Evolutionary conservation across 64 coral and sea anemone species (phyloP).

Genomic region (Pocillopora verrucosa): DNA sequence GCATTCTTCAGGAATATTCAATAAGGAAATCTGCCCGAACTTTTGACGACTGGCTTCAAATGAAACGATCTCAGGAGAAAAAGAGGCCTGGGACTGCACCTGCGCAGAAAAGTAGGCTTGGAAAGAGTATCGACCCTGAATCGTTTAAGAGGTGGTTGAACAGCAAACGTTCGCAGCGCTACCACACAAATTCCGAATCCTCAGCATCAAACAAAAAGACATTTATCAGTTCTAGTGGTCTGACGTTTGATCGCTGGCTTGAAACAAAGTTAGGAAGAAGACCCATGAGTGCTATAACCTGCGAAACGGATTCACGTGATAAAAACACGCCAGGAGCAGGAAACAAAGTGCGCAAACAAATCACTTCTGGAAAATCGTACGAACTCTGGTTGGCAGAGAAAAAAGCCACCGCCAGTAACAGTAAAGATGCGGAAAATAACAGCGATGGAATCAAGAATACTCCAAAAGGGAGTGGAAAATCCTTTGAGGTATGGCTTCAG

Average conservation of each 20-base stretch:
- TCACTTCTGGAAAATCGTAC: constrained; percentile 70
- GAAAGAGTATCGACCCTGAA: constrained; percentile 81
- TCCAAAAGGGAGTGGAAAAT: constrained; percentile 50
- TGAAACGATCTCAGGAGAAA: constrained; percentile 67
- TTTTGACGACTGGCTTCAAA: constrained; percentile 79
- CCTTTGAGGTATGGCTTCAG: constrained; percentile 70
- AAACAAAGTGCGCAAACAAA: constrained; percentile 22
- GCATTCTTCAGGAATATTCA: constrained; percentile 39
- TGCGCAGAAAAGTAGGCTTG: constrained; percentile 58
- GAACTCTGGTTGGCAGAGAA: constrained; percentile 82
- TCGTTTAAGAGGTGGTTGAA: constrained; percentile 81
- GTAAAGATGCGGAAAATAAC: not conserved
- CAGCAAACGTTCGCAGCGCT: constrained; percentile 50
- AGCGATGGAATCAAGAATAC: constrained; percentile 17
- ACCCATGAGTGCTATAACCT: constrained; percentile 21
- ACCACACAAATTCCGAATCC: constrained; percentile 41
- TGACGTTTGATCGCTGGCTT: constrained; percentile 90
- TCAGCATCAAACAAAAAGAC: constrained; percentile 57
- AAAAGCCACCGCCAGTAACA: constrained; percentile 8
- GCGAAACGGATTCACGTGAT: constrained; percentile 34
- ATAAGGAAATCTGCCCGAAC: constrained; percentile 44
- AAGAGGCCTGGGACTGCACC: constrained; percentile 24
- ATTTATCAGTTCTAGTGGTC: constrained; percentile 68
- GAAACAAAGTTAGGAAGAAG: constrained; percentile 58
- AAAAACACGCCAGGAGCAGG: not conserved